Conservation (phyloP, 2,888 invertebrate species). For the Harpagoxenus sublaevis region DNA sequence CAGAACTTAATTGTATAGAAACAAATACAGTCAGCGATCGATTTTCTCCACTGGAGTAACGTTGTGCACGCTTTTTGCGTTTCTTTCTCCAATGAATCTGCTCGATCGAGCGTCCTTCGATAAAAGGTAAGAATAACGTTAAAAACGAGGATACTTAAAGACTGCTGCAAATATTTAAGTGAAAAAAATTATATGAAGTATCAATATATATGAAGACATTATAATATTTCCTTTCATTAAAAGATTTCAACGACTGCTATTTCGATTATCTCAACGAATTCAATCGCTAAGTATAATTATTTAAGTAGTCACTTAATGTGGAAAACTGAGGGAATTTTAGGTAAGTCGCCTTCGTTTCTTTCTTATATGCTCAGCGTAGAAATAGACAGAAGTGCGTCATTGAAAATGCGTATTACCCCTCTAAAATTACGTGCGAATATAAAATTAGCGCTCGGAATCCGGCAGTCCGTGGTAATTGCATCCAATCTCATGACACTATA, state of each 20-base stretch:
- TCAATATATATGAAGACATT: not conserved
- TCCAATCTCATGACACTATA: conserved; percentile 27
- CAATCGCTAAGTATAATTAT: not conserved
- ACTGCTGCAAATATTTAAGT: not conserved
- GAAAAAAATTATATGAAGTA: not conserved
- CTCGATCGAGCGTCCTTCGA: conserved; percentile 19
- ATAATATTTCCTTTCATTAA: not conserved
- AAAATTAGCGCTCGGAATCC: conserved; percentile 46
- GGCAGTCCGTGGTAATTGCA: conserved; percentile 30
- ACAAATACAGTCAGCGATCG: conserved; percentile 50
- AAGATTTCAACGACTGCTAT: not conserved
- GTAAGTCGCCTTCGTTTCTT: not conserved
- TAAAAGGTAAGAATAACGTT: conserved; percentile 40
- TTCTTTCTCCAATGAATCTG: conserved; percentile 42
- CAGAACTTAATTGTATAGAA: conserved; percentile 53
- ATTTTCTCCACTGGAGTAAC: conserved; percentile 45
- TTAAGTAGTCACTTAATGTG: not conserved
- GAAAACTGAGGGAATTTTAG: not conserved
- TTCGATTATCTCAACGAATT: not conserved
- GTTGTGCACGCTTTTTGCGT: conserved; percentile 48
- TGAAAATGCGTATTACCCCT: conserved; percentile 21
- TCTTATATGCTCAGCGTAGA: conserved; percentile 11
- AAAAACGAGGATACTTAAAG: not conserved
- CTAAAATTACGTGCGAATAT: conserved; percentile 45
- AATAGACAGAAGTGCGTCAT: conserved; percentile 42